Evolutionary conservation across 2,888 invertebrate genomes (phyloP), one percentile per base, ranked within the genome.

Genomic region (Saturnia japonica): DNA sequence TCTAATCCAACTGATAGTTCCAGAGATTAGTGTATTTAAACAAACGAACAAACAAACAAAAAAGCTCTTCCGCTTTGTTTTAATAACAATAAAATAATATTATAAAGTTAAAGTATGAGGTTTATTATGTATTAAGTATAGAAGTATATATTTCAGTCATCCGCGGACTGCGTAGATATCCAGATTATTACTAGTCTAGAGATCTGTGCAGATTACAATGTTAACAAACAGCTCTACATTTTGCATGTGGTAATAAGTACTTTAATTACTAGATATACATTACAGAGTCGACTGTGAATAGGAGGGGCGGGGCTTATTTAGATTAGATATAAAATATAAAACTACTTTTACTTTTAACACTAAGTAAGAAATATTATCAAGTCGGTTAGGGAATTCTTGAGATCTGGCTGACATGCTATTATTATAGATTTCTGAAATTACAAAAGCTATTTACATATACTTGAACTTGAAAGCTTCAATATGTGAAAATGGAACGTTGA

Each of bases 301-400:
- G 62, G 0, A 28, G 25, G n/a, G n/a, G n/a, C n/a, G n/a, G 28
- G 14, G 28, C 60, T 25, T 60, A 14, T 60, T 60, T 60, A n/a
- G 51, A 51, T 51, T 51, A 51, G n/a, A 51, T 51, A 51, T 51
- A n/a, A n/a, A 51, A n/a, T 9, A n/a, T n/a, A 51, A n/a, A 51
- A 51, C 51, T 51, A n/a, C 51, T n/a, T 16, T 9, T n/a, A 51
- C n/a, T 51, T n/a, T 51, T 51, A 1, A 7, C n/a, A n/a, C n/a
- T n/a, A 51, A 51, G 51, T 22, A 51, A 51, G n/a, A 51, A 51
- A n/a, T 51, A 51, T n/a, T 51, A 51, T 51, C 51, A 19, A 51
- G 51, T 51, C n/a, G n/a, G n/a, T 9, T 9, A 19, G n/a, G 51
- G 51, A 51, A 51, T n/a, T 51, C 51, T 7, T 51, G 8, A 51